phyloP scores from a whole-genome alignment of 2,888 invertebrate species.

The Drosophila diplacantha region DNA sequence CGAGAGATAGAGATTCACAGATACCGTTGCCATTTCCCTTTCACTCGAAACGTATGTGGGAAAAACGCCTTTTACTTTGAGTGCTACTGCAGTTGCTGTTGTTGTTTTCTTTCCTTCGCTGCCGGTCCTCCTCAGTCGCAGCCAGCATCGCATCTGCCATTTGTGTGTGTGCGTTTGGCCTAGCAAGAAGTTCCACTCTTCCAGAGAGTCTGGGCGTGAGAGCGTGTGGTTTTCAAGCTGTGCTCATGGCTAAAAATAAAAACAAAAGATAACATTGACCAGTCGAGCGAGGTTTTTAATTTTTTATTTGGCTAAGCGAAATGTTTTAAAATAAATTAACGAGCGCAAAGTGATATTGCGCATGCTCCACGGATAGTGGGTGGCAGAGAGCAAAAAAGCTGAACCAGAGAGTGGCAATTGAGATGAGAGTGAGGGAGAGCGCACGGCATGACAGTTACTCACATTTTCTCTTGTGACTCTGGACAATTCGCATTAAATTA shows the following conservation, averaged over 20 bases:
- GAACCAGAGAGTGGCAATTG: slow-evolving; percentile 1
- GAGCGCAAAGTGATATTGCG: slow-evolving; percentile 42
- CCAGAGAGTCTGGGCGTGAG: slow-evolving; percentile 5
- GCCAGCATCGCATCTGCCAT: slow-evolving; percentile 35
- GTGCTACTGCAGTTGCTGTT: slow-evolving; percentile 10
- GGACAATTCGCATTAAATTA: slow-evolving; percentile 60
- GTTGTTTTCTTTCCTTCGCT: slow-evolving; percentile 17
- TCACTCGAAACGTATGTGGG: slow-evolving; percentile 51
- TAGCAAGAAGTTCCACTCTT: slow-evolving; percentile 47
- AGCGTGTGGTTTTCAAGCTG: slow-evolving; percentile 33
- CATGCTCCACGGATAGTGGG: slow-evolving; percentile 49
- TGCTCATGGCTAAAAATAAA: slow-evolving; percentile 60
- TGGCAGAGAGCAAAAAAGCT: slow-evolving; percentile 29
- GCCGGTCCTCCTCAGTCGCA: slow-evolving; percentile 15
- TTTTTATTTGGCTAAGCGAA: slow-evolving; percentile 18
- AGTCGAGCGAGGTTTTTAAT: slow-evolving; percentile 42
- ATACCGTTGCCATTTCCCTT: slow-evolving; percentile 50
- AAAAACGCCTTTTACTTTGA: slow-evolving; percentile 67
- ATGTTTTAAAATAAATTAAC: slow-evolving; percentile 31
- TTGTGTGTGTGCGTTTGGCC: slow-evolving; percentile 43
- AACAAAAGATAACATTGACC: slow-evolving; percentile 33
- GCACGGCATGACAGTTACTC: slow-evolving; percentile 40
- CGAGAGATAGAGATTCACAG: slow-evolving; percentile 8
- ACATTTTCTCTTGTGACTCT: slow-evolving; percentile 59
- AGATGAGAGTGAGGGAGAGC: slow-evolving; percentile 6